phyloP scores from a whole-genome alignment of 2,113 vertebrate species.

The Alaudala cheleensis region DNA sequence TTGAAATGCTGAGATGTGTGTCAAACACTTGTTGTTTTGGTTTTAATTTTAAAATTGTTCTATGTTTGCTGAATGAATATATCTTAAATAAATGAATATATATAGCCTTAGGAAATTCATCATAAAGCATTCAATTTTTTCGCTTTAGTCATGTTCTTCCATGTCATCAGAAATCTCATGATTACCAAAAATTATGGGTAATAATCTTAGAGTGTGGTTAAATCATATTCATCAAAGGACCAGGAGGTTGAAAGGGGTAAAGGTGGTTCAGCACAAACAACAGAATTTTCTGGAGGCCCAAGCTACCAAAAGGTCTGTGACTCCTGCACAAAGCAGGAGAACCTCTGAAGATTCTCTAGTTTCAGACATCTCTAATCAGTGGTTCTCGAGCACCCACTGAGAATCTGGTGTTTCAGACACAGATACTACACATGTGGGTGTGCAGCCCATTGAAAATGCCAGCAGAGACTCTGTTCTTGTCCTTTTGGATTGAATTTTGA shows the following conservation, averaged over 20 bases:
- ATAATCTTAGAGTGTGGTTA: not conserved
- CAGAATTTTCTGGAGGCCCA: not conserved
- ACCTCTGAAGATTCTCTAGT: not conserved
- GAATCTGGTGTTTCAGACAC: not conserved
- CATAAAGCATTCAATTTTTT: not conserved
- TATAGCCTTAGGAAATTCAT: not conserved
- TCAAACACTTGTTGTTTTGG: rapidly evolving
- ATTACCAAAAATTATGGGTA: not conserved
- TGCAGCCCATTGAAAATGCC: not conserved
- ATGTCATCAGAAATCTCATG: not conserved
- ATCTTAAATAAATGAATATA: not conserved
- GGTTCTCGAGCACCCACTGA: not conserved
- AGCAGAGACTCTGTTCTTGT: not conserved
- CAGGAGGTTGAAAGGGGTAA: not conserved
- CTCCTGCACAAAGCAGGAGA: not conserved
- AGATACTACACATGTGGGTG: rapidly evolving
- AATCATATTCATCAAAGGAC: not conserved
- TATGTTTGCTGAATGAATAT: not conserved
- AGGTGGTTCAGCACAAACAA: not conserved
- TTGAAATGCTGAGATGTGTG: not conserved
- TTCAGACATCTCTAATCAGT: not conserved
- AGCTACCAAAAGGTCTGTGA: not conserved
- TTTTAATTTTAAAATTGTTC: not conserved
- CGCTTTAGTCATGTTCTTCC: not conserved
- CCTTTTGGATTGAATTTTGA: not conserved